Evolutionary conservation across 2,113 vertebrate genomes (phyloP), one percentile per base, ranked within the genome.

Genomic region (Seriola dumerili): DNA sequence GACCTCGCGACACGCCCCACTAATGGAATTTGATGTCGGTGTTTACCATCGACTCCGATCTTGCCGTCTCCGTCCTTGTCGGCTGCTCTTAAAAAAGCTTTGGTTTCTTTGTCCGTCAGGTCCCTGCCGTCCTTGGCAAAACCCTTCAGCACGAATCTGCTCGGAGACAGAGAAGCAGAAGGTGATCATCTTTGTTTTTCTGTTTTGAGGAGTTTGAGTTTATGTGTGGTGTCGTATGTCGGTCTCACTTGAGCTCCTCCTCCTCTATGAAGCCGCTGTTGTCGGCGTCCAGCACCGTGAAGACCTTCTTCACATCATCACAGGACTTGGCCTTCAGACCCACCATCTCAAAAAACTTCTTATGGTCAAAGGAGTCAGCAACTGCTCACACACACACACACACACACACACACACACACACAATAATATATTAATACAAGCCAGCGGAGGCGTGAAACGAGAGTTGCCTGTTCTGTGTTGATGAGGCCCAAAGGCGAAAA

Each of bases 11-110:
- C n/a, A 21, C 63, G 38, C 29, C 29, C 57, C 40, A 50, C 48
- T 77, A 61, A 78, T 59, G 17, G 9, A 73, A 73, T 34, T 23
- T 17, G 38, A 68, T 38, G 61, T 19, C 19, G 12, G 25, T 44
- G 8, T 96, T 81, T 95, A 99, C 98, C 98, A 13, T 98, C 97
- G 4, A 95, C 94, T 52, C 97, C 97, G 10, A 99, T 99, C 94
- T 98, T 99, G 78, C 97, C 98, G 21, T 99, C 97, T 75, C 97
- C 97, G 0, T 99, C 97, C 94, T 98, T 98, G 91, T 99, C 98
- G n/a, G 97, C 98, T 65, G 97, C 98, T 50, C 88, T 90, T 94
- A 99, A 87, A 88, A 99, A 96, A 14, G 59, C 92, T 95, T 97
- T 97, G 32, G 96, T 98, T 95, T 99, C 98, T 88, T 96, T 96